Percentiles rank a stretch among this genome's conserved stretches.
Conservation (phyloP, 2,888 invertebrate species). For the Cosmia pyralina region DNA sequence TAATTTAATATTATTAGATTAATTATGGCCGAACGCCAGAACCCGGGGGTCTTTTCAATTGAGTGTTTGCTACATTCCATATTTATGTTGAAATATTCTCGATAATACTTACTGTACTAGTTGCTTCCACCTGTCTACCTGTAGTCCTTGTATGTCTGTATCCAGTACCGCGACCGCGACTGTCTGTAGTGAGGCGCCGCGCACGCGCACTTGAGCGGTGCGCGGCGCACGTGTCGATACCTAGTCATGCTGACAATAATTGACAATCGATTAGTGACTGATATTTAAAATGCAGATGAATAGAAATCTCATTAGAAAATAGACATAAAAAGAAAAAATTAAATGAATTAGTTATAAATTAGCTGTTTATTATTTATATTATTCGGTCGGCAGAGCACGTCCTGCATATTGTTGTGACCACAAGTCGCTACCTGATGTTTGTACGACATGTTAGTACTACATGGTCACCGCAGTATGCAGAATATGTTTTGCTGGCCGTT, state of each 20-base stretch:
- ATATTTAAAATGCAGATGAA: conserved; percentile 81
- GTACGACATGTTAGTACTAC: conserved; percentile 28
- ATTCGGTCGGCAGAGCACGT: conserved; percentile 70
- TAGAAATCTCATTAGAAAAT: conserved; percentile 87
- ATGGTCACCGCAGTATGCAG: conserved; percentile 39
- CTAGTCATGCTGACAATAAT: conserved; percentile 75
- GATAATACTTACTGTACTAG: conserved; percentile 81
- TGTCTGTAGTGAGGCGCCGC: conserved; percentile 35
- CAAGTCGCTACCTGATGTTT: conserved; percentile 33
- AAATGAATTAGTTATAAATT: conserved; percentile 84
- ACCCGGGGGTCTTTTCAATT: conserved; percentile 87
- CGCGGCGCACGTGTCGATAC: conserved; percentile 50
- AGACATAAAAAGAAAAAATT: conserved; percentile 80
- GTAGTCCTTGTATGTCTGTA: conserved; percentile 60
- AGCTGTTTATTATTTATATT: conserved; percentile 85
- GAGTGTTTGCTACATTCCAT: conserved; percentile 90
- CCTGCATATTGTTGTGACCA: conserved; percentile 62
- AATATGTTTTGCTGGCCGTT: conserved; percentile 54
- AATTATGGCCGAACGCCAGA: conserved; percentile 83
- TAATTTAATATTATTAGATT: conserved; percentile 88
- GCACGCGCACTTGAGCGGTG: conserved; percentile 6
- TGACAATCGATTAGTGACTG: conserved; percentile 79
- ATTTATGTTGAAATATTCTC: conserved; percentile 90
- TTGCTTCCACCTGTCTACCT: conserved; percentile 68
- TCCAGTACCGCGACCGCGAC: conserved; percentile 46